Evolutionary conservation across 1,140 invertebrate genomes (phyloP), one percentile per base, ranked within the genome.

Genomic region (Drosophila bocki): DNA sequence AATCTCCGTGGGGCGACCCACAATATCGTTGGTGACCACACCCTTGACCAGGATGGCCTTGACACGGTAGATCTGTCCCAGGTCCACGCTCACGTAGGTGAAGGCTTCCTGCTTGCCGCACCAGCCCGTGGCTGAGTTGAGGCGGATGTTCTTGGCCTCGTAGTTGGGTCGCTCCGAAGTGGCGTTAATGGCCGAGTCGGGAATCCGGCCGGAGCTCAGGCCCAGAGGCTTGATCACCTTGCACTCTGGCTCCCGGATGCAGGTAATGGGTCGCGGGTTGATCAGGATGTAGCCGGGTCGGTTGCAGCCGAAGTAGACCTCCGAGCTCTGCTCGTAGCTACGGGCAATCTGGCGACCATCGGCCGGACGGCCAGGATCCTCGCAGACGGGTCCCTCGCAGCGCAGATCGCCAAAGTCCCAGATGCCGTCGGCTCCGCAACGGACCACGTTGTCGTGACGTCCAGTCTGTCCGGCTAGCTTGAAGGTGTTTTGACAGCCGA

Each of bases 391-490:
- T 62, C 98, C 98, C 94, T 99, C 98, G 91, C 98, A 99, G 51
- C 98, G 94, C 17, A 99, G 94, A 93, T 99, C 97, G 11, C 98
- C 98, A 93, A 99, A 99, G 93, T 99, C 98, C 98, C 98, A 99
- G 56, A 97, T 96, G 8, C 97, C 97, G 91, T 98, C 98, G 3
- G 96, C 96, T 93, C 97, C 96, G 93, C 98, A 99, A 57, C 95
- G 95, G 0, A 99, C 98, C 19, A 98, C 96, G 90, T 98, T 98
- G 83, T 99, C 98, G 78, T 98, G 96, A 78, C 96, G 96, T 39
- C 95, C 96, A 0, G 97, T 98, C 94, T 98, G 97, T 5, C 98
- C 98, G 32, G 97, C 98, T 26, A 99, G 93, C 87, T 97, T 98
- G 91, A 99, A 99, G 0, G 98, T 99, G 86, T 98, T 97, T 94